Percentiles rank a stretch among this genome's conserved stretches.
Conservation (phyloP, 64 coral and sea anemone species). For the Exaiptasia diaphana region DNA sequence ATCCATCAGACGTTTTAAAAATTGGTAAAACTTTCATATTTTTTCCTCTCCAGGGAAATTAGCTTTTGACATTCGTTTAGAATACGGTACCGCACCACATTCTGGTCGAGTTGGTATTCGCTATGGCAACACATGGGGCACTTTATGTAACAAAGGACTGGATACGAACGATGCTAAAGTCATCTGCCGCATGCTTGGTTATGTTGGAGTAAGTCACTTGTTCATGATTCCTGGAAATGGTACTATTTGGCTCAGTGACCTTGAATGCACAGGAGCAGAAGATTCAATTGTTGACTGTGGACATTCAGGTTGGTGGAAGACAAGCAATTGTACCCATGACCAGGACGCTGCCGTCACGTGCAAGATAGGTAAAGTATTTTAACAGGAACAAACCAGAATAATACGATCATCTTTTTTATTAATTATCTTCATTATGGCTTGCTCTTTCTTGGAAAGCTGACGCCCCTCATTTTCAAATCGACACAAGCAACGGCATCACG, state of each 20-base stretch:
- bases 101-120: slow-evolving; percentile 1
- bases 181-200: background rate
- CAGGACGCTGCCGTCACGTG: background rate
- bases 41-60: no score
- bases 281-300: background rate
- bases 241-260: background rate
- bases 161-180: slow-evolving; percentile 7
- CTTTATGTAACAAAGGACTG: background rate
- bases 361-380: background rate
- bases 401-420: no score
- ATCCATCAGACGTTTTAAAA: no score
- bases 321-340: background rate
- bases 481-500: no score
- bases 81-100: background rate
- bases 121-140: slow-evolving; percentile 2
- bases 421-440: no score
- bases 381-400: no score
- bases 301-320: background rate
- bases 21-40: no score
- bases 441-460: no score
- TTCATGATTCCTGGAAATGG: background rate
- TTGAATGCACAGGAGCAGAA: background rate
- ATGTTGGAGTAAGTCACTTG: background rate
- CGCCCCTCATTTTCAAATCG: no score
- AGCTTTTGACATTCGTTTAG: no score